Evolutionary conservation across 2,888 invertebrate species (phyloP).

Genomic region (Lacanobia oleracea): DNA sequence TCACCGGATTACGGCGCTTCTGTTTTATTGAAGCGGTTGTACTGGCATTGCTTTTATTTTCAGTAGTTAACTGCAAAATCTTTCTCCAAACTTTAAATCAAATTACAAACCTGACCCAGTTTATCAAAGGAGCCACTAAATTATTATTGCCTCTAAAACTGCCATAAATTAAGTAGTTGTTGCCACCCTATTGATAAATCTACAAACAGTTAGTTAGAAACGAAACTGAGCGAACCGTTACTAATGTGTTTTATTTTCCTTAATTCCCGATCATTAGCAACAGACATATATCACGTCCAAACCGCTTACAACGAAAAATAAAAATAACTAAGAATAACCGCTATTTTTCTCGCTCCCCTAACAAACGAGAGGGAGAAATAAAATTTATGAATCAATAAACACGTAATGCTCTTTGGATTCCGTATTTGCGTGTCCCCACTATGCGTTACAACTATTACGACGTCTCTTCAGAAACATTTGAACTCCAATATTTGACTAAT

Average conservation of each 20-base stretch:
- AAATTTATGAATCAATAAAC: conserved; percentile 70
- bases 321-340: conserved; percentile 55
- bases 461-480: conserved; percentile 60
- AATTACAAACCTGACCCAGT: conserved; percentile 17
- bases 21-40: conserved; percentile 19
- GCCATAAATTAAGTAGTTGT: conserved; percentile 35
- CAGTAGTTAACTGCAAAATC: not conserved
- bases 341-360: conserved; percentile 53
- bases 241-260: conserved; percentile 49
- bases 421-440: conserved; percentile 62
- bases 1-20: not conserved
- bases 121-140: conserved; percentile 30
- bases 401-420: conserved; percentile 59
- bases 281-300: conserved; percentile 50
- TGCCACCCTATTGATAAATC: conserved; percentile 32
- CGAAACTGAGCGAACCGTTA: conserved; percentile 19
- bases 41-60: not conserved
- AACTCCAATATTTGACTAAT: conserved; percentile 46
- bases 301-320: conserved; percentile 56
- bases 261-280: conserved; percentile 61
- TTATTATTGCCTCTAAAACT: conserved; percentile 36
- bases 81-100: conserved; percentile 20
- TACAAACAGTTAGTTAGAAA: conserved; percentile 23
- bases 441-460: conserved; percentile 64
- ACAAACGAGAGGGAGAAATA: conserved; percentile 60